phyloP scores from a whole-genome alignment of 2,888 invertebrate genomes.

The Clanis bilineata region DNA sequence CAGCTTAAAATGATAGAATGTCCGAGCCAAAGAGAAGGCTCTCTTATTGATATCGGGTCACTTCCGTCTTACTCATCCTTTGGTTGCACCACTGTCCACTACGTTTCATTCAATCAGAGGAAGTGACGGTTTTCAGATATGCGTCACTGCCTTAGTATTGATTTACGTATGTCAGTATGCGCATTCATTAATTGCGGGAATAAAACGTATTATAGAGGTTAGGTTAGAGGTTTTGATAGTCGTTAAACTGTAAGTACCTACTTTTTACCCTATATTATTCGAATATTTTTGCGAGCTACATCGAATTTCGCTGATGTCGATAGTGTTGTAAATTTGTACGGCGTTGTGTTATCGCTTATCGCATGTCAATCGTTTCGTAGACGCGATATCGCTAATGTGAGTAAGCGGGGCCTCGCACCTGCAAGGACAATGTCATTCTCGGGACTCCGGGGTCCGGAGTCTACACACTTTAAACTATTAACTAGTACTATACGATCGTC shows the following conservation, averaged over 20 bases:
- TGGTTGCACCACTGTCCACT: no score
- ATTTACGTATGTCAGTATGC: background rate
- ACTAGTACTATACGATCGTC: no score
- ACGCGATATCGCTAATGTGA: background rate
- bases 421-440: slow-evolving; percentile 6
- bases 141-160: background rate
- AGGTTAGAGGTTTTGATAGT: no score
- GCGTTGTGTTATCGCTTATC: background rate
- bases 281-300: background rate
- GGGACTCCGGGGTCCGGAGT: background rate
- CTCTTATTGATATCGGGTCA: background rate
- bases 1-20: background rate
- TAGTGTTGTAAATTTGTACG: background rate
- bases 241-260: no score
- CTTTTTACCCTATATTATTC: background rate
- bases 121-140: background rate
- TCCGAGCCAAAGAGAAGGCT: background rate
- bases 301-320: background rate
- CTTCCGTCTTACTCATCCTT: slow-evolving; percentile 7
- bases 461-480: background rate
- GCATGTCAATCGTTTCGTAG: background rate
- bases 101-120: background rate
- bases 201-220: background rate
- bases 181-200: background rate
- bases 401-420: background rate